Evolutionary conservation across 2,888 invertebrate species (phyloP).

Genomic region (Neocrepidodera transversa): DNA sequence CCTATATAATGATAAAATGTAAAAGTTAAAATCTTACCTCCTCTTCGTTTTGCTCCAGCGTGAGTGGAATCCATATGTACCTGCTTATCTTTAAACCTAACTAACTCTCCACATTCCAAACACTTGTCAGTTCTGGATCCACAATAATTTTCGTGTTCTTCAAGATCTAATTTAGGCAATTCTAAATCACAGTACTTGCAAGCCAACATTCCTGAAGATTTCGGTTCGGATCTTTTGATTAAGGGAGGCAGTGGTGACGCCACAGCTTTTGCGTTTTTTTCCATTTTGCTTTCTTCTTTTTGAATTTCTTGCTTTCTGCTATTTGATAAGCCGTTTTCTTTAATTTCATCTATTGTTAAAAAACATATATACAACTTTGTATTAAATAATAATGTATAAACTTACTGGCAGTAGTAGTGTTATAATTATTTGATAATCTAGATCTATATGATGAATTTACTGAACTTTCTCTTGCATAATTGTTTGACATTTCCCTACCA

Average conservation of each 20-base stretch:
- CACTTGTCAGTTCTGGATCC: constrained; percentile 76
- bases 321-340: constrained; percentile 10
- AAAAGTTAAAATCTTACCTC: constrained; percentile 59
- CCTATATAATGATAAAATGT: too few species aligned
- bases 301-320: constrained; percentile 10
- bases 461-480: constrained; percentile 8
- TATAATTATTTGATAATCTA: background rate
- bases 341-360: background rate
- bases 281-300: background rate
- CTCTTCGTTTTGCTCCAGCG: constrained; percentile 68
- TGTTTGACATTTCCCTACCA: background rate
- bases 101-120: constrained; percentile 70
- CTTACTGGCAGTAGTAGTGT: background rate
- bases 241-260: background rate
- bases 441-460: constrained; percentile 3
- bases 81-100: constrained; percentile 73
- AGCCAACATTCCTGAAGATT: constrained; percentile 56
- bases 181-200: constrained; percentile 75
- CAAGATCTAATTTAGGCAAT: constrained; percentile 66
- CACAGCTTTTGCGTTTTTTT: constrained; percentile 15
- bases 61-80: constrained; percentile 72
- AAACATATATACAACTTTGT: background rate
- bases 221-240: constrained; percentile 27
- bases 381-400: too few species aligned
- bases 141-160: constrained; percentile 73